Base-by-base conservation (phyloP, 2,797 vertebrate species). In the Girardinus metallicus region DNA sequence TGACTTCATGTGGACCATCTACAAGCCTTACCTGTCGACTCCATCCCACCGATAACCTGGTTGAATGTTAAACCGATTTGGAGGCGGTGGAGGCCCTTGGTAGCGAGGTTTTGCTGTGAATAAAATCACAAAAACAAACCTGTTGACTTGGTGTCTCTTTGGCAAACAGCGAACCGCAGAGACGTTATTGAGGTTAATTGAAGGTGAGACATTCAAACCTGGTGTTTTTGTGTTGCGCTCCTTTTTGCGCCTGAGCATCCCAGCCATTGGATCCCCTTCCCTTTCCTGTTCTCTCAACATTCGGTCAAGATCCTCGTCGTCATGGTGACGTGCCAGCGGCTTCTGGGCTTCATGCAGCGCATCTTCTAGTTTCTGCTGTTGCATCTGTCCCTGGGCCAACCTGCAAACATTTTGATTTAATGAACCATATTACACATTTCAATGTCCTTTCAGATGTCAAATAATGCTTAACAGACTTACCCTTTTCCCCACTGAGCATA, bases 41-140 rank as follows among this genome's bases (percentile, higher is more conserved):
- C 99, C 99, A 21, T 99, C 99, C 99, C 99, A 99, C 81, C 99
- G 98, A 90, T 98, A 97, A 9, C 99, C 99, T 0, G 99, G 99
- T 94, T 91, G 96, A 77, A 99, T 93, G 83, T 97, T 98, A 78
- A 98, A 99, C 12, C 99, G 96, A 92, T 99, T 99, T 77, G 96
- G 97, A 0, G 98, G 98, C 15, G 99, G 98, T 0, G 95, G 81
- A 34, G 97, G 97, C 31, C 99, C 99, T 31, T 85, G 97, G 85
- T 99, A 99, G 44, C 88, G 91, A 53, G 98, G 98, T 70, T 95
- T 97, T 64, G 94, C 99, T 99, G 85, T 60, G 83, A 83, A 80
- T 26, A 82, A 85, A 51, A 71, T 0, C 64, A 51, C n/a, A 29
- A 76, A 80, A 39, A 62, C 26, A 36, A 15, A 36, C 26, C 26